These are phyloP conservation scores for Drosophila ustulata DNA, from an alignment of 2,888 invertebrate species.

Conservation along the genomic window DNA sequence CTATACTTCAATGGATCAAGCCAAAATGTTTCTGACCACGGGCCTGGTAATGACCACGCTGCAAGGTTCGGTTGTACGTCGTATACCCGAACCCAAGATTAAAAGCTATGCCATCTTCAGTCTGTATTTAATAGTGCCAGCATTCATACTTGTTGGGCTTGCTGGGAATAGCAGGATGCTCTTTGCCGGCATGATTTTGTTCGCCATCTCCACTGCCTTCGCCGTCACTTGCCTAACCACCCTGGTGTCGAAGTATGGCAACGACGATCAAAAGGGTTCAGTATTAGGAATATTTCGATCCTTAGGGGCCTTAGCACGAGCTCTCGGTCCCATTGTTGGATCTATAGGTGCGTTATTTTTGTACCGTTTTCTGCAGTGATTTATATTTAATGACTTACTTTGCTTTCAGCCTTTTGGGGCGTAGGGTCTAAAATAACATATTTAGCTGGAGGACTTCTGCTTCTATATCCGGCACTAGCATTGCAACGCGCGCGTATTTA, in stretches of 20 bases:
- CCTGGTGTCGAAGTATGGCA: conserved; percentile 93
- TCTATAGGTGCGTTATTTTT: conserved; percentile 88
- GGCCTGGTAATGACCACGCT: conserved; percentile 95
- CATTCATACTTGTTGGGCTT: conserved; percentile 93
- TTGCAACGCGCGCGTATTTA: conserved; percentile 84
- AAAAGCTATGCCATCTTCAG: conserved; percentile 90
- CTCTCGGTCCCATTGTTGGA: conserved; percentile 95
- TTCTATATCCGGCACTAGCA: conserved; percentile 91
- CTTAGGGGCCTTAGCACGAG: conserved; percentile 96
- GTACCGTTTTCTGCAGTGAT: not conserved
- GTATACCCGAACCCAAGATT: conserved; percentile 90
- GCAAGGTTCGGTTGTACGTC: conserved; percentile 95
- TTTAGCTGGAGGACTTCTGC: conserved; percentile 90
- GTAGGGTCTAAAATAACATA: conserved; percentile 94
- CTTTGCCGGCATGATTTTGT: conserved; percentile 93
- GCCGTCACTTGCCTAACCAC: conserved; percentile 98
- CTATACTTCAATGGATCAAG: conserved; percentile 98
- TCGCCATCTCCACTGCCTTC: conserved; percentile 95
- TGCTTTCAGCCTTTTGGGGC: conserved; percentile 93
- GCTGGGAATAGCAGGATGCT: conserved; percentile 88
- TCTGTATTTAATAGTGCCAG: conserved; percentile 93
- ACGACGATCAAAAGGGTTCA: conserved; percentile 94
- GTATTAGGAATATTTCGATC: conserved; percentile 97
- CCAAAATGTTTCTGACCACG: conserved; percentile 98
- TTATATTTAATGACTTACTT: conserved; percentile 25